Evolutionary conservation across 2,888 invertebrate genomes (phyloP).

Genomic region (Cactoblastis cactorum): DNA sequence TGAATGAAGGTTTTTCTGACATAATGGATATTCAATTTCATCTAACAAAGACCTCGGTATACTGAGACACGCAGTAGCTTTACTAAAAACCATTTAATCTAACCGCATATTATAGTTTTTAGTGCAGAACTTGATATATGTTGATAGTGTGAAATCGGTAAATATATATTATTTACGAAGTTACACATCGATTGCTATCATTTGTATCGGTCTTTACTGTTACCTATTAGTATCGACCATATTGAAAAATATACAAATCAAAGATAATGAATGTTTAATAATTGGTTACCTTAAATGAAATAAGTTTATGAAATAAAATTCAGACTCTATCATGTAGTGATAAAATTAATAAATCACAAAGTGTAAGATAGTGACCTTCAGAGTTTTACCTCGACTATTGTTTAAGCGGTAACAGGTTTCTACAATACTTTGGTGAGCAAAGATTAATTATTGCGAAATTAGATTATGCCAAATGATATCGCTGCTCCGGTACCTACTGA

Average conservation of each 20-base stretch:
- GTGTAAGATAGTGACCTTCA: slow-evolving; percentile 32
- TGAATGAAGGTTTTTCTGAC: slow-evolving; percentile 3
- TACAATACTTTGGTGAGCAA: slow-evolving; percentile 14
- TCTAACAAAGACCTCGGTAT: not conserved
- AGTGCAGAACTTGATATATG: too few species aligned
- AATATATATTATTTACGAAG: too few species aligned
- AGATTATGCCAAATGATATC: slow-evolving; percentile 11
- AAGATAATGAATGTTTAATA: too few species aligned
- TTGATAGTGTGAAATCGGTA: too few species aligned
- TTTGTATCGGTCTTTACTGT: too few species aligned
- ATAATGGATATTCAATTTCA: slow-evolving; percentile 7
- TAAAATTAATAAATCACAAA: too few species aligned
- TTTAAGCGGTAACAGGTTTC: slow-evolving; percentile 25
- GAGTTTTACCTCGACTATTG: slow-evolving; percentile 29
- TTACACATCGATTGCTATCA: too few species aligned
- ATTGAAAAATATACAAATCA: too few species aligned
- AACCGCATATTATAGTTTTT: slow-evolving; percentile 16
- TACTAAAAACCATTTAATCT: not conserved
- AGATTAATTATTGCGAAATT: slow-evolving; percentile 6
- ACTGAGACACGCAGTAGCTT: not conserved
- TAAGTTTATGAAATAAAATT: too few species aligned
- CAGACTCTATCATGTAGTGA: too few species aligned
- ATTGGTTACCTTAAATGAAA: too few species aligned
- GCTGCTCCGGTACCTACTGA: not conserved
- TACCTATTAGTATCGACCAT: too few species aligned